Conservation (phyloP, 2,888 invertebrate species). For the Myathropa florea region DNA sequence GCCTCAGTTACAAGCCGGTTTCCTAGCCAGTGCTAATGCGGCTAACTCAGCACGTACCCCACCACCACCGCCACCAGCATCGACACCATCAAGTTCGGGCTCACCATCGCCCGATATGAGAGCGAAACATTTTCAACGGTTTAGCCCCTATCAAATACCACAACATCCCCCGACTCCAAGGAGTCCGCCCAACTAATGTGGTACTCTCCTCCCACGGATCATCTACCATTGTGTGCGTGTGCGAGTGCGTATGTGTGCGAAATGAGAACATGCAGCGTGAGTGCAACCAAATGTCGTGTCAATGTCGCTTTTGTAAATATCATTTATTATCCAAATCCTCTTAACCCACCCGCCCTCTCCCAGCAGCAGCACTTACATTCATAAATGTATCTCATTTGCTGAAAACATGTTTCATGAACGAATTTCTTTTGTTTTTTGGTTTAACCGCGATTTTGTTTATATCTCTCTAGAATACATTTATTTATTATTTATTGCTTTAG, state of each 20-base stretch:
- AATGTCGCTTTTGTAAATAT: constrained; percentile 56
- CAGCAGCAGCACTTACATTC: not conserved
- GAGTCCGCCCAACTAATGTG: constrained; percentile 77
- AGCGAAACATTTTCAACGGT: constrained; percentile 78
- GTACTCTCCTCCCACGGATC: not conserved
- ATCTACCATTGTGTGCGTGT: not conserved
- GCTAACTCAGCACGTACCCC: constrained; percentile 73
- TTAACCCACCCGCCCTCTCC: not conserved
- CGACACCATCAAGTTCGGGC: constrained; percentile 79
- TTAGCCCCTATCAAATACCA: constrained; percentile 78
- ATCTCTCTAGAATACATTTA: constrained; percentile 55
- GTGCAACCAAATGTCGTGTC: constrained; percentile 36
- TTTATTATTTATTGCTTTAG: constrained; percentile 71
- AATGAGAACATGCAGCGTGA: constrained; percentile 27
- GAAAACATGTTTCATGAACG: constrained; percentile 53
- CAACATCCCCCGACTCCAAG: constrained; percentile 76
- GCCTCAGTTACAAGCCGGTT: constrained; percentile 81
- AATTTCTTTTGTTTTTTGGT: constrained; percentile 57
- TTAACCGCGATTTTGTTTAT: constrained; percentile 55
- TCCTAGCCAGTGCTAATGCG: constrained; percentile 78
- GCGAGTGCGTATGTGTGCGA: constrained; percentile 1
- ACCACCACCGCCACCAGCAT: constrained; percentile 76
- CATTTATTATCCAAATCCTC: not conserved
- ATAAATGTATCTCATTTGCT: constrained; percentile 31
- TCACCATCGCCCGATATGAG: constrained; percentile 80